A percentile compares a stretch with the other conserved stretches of the same genome.
These are phyloP conservation scores for Vesta saturnalis DNA, from an alignment of 2,888 invertebrate genomes.

Conservation along the genomic window DNA sequence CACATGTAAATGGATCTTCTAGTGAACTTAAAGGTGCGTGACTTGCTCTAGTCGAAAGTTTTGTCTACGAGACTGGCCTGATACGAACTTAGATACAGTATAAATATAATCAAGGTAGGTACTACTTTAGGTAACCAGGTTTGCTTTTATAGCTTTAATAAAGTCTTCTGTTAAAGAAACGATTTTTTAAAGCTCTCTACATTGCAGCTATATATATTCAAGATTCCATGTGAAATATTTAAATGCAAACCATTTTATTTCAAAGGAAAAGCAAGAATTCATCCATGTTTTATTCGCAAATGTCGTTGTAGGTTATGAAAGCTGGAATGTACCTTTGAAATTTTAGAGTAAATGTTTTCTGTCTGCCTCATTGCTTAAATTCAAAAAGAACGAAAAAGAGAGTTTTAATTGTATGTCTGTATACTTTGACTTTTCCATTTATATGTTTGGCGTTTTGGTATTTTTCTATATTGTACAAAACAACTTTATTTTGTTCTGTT, in stretches of 20 bases:
- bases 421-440: no score
- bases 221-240: conserved; percentile 6
- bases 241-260: conserved; percentile 14
- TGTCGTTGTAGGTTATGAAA: conserved; percentile 10
- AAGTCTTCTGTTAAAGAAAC: not conserved
- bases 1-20: conserved; percentile 42
- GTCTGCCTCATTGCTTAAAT: not conserved
- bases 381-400: not conserved
- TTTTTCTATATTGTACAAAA: not conserved
- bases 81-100: conserved; percentile 30
- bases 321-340: conserved; percentile 1
- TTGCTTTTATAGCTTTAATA: conserved; percentile 14
- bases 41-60: conserved; percentile 25
- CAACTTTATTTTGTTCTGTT: not conserved
- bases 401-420: not conserved
- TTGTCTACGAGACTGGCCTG: conserved; percentile 28
- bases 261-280: conserved; percentile 13
- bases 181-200: conserved; percentile 1
- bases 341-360: conserved; percentile 6
- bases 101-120: conserved; percentile 27
- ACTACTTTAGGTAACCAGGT: conserved; percentile 35
- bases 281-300: conserved; percentile 13
- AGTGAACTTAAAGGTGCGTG: conserved; percentile 39
- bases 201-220: not conserved
- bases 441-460: not conserved